Conservation (phyloP, 2,888 invertebrate genomes). For the Podotricha telesiphe region DNA sequence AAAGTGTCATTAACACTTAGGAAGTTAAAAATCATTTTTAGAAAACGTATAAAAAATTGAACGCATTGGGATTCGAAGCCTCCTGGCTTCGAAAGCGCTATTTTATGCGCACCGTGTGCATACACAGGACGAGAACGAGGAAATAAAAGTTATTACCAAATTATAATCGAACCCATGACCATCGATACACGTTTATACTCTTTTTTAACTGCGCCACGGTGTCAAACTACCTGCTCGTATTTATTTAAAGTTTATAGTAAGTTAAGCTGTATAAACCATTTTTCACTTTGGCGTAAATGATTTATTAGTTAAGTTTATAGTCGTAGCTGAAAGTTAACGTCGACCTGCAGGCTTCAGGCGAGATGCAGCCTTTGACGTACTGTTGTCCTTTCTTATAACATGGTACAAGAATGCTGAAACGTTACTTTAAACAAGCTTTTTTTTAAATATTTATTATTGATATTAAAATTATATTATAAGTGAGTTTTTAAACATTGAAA, state of each 20-base stretch:
- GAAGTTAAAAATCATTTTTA: no score
- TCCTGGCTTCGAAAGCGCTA: no score
- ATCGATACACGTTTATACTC: neutral
- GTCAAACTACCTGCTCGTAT: neutral
- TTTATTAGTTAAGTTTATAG: constrained; percentile 36
- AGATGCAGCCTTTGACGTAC: constrained; percentile 32
- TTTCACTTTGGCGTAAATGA: constrained; percentile 37
- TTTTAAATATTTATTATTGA: neutral
- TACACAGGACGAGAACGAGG: no score
- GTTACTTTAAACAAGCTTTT: neutral
- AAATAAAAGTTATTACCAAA: no score
- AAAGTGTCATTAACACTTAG: no score
- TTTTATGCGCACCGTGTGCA: no score
- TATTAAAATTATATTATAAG: no score
- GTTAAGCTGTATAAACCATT: constrained; percentile 24
- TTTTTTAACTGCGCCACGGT: neutral
- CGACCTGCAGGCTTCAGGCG: constrained; percentile 35
- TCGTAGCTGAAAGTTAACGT: constrained; percentile 41
- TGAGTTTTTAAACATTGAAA: no score
- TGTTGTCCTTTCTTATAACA: constrained; percentile 12
- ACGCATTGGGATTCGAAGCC: no score
- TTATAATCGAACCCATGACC: neutral
- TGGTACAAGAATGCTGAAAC: constrained; percentile 25
- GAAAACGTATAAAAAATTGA: no score
- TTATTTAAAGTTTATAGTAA: constrained; percentile 20